A percentile compares a stretch with the other conserved stretches of the same genome.
phyloP scores from a whole-genome alignment of 2,113 vertebrate genomes.

The Onychostoma macrolepis region DNA sequence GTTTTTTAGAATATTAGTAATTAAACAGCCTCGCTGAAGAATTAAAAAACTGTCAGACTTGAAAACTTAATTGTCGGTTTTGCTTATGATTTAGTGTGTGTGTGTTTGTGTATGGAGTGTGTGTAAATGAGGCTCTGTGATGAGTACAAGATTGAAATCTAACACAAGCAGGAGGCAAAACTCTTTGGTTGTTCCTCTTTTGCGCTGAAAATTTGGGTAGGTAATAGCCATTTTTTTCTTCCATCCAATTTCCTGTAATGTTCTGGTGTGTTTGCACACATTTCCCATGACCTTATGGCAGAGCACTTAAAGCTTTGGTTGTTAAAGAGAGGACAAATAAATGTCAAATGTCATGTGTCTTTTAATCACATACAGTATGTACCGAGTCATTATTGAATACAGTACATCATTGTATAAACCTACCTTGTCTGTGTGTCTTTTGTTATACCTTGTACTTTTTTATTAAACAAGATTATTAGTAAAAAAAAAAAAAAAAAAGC shows the following conservation, averaged over 20 bases:
- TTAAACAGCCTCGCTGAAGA: neutral
- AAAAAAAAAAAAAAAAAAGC: neutral
- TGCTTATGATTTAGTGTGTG: slow-evolving; percentile 12
- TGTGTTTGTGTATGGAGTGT: neutral
- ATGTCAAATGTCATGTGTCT: slow-evolving; percentile 73
- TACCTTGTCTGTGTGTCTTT: slow-evolving; percentile 70
- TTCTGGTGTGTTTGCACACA: slow-evolving; percentile 40
- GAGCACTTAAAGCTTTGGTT: slow-evolving; percentile 63
- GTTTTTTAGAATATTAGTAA: neutral
- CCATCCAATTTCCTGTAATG: slow-evolving; percentile 36
- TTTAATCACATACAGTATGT: slow-evolving; percentile 73
- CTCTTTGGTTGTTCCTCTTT: slow-evolving; percentile 35
- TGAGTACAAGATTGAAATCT: neutral
- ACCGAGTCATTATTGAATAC: slow-evolving; percentile 78
- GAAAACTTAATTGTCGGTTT: neutral
- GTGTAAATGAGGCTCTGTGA: slow-evolving; percentile 1
- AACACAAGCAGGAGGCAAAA: slow-evolving; percentile 7
- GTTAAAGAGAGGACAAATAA: slow-evolving; percentile 69
- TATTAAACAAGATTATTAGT: neutral
- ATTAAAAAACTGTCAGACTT: neutral
- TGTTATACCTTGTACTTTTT: slow-evolving; percentile 6
- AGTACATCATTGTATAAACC: slow-evolving; percentile 79
- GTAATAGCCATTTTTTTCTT: neutral
- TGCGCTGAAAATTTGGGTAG: neutral
- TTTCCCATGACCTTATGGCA: slow-evolving; percentile 48